Percentiles rank a stretch among this genome's conserved stretches.
These are phyloP conservation scores for Cololabis saira DNA, from an alignment of 2,113 vertebrate species.

Conservation along the genomic window DNA sequence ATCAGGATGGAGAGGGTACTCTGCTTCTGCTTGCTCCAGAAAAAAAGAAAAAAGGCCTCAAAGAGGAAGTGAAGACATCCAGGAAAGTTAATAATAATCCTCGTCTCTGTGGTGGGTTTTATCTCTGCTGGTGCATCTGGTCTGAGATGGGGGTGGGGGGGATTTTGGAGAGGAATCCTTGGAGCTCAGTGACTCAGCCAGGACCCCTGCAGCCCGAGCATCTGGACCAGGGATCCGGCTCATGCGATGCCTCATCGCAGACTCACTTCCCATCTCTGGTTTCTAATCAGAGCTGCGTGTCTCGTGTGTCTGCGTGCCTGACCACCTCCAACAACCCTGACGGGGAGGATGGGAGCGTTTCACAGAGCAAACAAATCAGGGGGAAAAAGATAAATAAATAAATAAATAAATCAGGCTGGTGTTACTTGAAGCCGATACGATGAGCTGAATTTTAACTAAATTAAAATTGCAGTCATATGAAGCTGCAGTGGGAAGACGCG, in stretches of 20 bases:
- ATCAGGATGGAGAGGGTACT: slow-evolving; percentile 17
- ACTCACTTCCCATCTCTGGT: slow-evolving; percentile 47
- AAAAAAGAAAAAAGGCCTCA: background rate
- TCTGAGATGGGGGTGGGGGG: slow-evolving; percentile 17
- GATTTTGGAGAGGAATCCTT: slow-evolving; percentile 56
- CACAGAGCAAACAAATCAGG: slow-evolving; percentile 15
- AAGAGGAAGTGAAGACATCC: slow-evolving; percentile 13
- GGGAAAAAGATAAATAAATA: too few species aligned
- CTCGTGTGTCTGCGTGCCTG: slow-evolving; percentile 13
- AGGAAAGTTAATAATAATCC: slow-evolving; percentile 40
- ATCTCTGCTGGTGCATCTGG: slow-evolving; percentile 59
- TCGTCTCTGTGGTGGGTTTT: slow-evolving; percentile 50
- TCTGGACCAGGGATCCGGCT: slow-evolving; percentile 68
- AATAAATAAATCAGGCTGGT: slow-evolving; percentile 18
- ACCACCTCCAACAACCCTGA: slow-evolving; percentile 30
- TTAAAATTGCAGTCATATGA: too few species aligned
- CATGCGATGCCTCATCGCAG: slow-evolving; percentile 52
- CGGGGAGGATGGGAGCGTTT: slow-evolving; percentile 13
- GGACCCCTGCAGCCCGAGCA: slow-evolving; percentile 71
- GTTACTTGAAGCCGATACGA: slow-evolving; percentile 1
- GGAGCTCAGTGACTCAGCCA: slow-evolving; percentile 63
- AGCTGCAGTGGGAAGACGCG: too few species aligned
- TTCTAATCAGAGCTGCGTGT: slow-evolving; percentile 34
- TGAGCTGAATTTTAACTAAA: background rate
- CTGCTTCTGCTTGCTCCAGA: background rate